A percentile compares a stretch with the other conserved stretches of the same genome.
These are phyloP conservation scores for Lordiphosa clarofinis DNA, from an alignment of 1,140 invertebrate species.

Conservation along the genomic window DNA sequence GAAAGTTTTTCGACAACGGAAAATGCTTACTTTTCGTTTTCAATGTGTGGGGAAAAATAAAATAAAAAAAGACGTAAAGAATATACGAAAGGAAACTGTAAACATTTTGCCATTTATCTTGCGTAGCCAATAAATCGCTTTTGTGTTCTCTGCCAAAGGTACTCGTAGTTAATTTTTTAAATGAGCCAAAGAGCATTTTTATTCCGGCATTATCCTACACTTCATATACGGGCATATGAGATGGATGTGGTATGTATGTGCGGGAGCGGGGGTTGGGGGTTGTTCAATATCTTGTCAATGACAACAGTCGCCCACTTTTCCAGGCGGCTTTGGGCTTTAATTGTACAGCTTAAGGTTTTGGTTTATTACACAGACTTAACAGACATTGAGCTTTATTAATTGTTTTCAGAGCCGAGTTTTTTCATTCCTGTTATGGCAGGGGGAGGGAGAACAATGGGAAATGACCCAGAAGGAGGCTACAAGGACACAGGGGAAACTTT, in stretches of 20 bases:
- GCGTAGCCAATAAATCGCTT: conserved; percentile 71
- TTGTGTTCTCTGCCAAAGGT: conserved; percentile 50
- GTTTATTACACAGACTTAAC: conserved; percentile 60
- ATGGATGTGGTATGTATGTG: conserved; percentile 25
- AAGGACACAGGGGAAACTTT: conserved; percentile 20
- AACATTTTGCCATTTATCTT: conserved; percentile 76
- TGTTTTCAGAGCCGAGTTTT: conserved; percentile 33
- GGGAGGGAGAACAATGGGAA: too few species aligned
- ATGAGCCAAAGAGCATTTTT: conserved; percentile 43
- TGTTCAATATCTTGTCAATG: conserved; percentile 55
- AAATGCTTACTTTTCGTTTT: conserved; percentile 72
- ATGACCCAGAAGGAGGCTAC: conserved; percentile 20
- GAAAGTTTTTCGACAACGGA: conserved; percentile 65
- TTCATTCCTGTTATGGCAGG: not conserved
- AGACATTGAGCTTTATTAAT: conserved; percentile 69
- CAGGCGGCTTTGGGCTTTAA: conserved; percentile 56
- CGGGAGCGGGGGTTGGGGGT: conserved; percentile 12
- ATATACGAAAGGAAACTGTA: conserved; percentile 57
- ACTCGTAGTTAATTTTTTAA: conserved; percentile 71
- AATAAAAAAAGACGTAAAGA: conserved; percentile 17
- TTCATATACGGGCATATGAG: conserved; percentile 22
- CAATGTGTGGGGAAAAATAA: conserved; percentile 26
- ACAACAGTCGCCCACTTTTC: conserved; percentile 3
- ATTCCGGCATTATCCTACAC: conserved; percentile 31
- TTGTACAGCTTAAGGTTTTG: conserved; percentile 68